Base-by-base conservation (phyloP, 2,113 vertebrate species). In the Lanius ludovicianus region DNA sequence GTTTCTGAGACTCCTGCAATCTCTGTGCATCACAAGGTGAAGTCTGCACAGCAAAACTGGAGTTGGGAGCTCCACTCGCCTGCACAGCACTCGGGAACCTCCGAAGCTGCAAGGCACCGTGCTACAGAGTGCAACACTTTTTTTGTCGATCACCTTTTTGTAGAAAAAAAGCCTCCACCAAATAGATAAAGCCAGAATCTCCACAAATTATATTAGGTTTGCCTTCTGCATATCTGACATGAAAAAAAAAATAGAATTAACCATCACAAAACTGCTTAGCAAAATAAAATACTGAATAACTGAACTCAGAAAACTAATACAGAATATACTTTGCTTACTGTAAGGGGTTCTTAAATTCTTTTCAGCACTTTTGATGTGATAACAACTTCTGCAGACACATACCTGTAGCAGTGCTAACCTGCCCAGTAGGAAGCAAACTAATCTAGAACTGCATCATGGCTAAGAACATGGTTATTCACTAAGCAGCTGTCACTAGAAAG, bases 151-250 rank as follows among this genome's bases (percentile, higher is more conserved):
- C 44, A 15, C 5, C 10, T 60, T 85, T 75, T 68, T 46, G 20
- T 28, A 52, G 31, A 2, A n/a, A 65, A 46, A 35, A 25, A 3
- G 1, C 5, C 14, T 18, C 18, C 4, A 37, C 4, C 6, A 27
- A 69, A 57, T 7, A 60, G 74, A 73, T 8, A 70, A 82, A 85
- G 7, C 0, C 12, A 63, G 13, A 56, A 15, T 31, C 11, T 68
- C 27, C 25, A 59, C 6, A 64, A 56, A 44, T 37, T 28, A 67
- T 3, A 19, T n/a, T 75, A 39, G 4, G 9, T 73, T 64, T 64
- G 14, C n/a, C 20, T 56, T 46, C 28, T 83, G 23, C 15, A 65
- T 10, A 21, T 52, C 22, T 35, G 47, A 59, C 47, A 59, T 6
- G 8, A 11, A 56, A 73, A 70, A 74, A 31, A 41, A 23, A 70